These are phyloP conservation scores for Ochropleura plecta DNA, from an alignment of 2,888 invertebrate species.

Conservation along the genomic window DNA sequence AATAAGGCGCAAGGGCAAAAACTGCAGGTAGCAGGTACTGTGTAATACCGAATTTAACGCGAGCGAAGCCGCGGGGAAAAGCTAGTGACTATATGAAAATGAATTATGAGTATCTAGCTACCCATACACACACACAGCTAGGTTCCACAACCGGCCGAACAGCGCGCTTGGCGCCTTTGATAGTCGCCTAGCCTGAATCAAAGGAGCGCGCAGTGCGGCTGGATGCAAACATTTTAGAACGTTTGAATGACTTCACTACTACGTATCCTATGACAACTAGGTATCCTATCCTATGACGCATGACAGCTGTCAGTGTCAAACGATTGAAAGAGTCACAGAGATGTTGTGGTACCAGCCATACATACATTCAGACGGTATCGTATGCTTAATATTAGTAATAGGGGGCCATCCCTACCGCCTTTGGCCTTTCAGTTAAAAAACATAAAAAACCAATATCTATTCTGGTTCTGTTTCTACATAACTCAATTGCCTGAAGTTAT, in stretches of 20 bases:
- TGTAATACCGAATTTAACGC: no score
- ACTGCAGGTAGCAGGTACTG: no score
- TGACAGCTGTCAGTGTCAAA: not conserved
- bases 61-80: no score
- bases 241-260: not conserved
- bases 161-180: not conserved
- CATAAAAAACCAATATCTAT: not conserved
- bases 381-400: not conserved
- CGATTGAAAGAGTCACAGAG: not conserved
- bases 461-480: not conserved
- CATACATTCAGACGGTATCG: not conserved
- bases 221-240: not conserved
- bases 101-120: not conserved
- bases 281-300: not conserved
- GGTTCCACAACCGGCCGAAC: not conserved
- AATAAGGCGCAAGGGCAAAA: no score
- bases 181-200: not conserved
- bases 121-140: not conserved
- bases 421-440: no score
- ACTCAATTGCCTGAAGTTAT: slow-evolving; percentile 33
- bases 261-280: not conserved
- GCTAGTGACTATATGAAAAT: no score
- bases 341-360: not conserved
- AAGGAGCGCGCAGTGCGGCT: no score
- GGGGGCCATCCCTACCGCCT: not conserved